These are phyloP conservation scores for Parasteatoda lunata DNA, from an alignment of 2,888 invertebrate genomes.

Conservation along the genomic window DNA sequence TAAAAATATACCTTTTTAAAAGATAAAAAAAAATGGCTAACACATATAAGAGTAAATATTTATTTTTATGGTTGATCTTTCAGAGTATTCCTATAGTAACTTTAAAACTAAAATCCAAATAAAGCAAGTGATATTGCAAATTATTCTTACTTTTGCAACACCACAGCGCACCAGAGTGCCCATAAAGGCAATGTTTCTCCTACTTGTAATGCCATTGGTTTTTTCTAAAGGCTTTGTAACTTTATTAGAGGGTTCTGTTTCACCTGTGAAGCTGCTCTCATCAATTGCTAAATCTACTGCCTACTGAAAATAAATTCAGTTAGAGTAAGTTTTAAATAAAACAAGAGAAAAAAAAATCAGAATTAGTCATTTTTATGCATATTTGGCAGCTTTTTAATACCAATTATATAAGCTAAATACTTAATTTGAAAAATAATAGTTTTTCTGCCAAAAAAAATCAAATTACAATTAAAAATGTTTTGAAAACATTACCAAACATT, in stretches of 20 bases:
- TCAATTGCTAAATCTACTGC: slow-evolving; percentile 94
- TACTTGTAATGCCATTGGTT: slow-evolving; percentile 76
- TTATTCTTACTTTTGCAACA: slow-evolving; percentile 85
- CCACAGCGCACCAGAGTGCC: slow-evolving; percentile 97
- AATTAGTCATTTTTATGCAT: too few relatives aligned
- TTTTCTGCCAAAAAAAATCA: background rate
- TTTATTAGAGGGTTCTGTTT: slow-evolving; percentile 93
- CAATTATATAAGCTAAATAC: background rate
- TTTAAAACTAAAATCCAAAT: too few relatives aligned
- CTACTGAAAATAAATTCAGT: slow-evolving; percentile 72
- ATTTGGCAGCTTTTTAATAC: too few relatives aligned
- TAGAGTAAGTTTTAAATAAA: background rate
- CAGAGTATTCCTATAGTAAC: too few relatives aligned
- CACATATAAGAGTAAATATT: too few relatives aligned
- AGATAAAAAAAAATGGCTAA: background rate
- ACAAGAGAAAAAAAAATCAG: too few relatives aligned
- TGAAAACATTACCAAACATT: background rate
- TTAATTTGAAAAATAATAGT: background rate
- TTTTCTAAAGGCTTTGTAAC: slow-evolving; percentile 81
- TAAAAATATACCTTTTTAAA: background rate
- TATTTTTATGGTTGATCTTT: too few relatives aligned
- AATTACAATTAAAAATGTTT: background rate
- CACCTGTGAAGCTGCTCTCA: slow-evolving; percentile 99
- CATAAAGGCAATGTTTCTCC: slow-evolving; percentile 93
- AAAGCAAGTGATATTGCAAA: background rate